Conservation (phyloP, 64 coral and sea anemone genomes). For the Stylophora pistillata region DNA sequence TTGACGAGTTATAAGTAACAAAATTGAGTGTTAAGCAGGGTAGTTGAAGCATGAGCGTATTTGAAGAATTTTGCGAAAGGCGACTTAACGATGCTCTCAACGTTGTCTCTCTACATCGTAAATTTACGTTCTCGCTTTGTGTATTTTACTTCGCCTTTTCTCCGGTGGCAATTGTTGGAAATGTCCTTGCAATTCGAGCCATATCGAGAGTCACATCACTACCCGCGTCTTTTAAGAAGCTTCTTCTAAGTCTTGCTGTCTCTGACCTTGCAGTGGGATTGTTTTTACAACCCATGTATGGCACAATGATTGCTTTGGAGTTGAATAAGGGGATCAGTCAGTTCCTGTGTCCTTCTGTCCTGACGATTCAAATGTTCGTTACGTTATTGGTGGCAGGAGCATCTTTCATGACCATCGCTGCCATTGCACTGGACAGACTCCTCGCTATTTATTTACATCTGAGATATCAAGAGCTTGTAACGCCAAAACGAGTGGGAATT, state of each 20-base stretch:
- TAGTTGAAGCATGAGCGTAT: neutral
- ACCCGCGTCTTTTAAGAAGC: neutral
- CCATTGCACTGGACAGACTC: slow-evolving; percentile 15
- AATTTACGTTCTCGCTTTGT: neutral
- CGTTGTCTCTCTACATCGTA: neutral
- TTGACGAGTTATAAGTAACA: neutral
- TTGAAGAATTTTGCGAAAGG: neutral
- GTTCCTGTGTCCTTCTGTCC: no score
- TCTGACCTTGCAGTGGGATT: slow-evolving; percentile 44
- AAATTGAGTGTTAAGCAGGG: neutral
- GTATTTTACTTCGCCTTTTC: slow-evolving; percentile 9
- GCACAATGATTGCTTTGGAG: neutral
- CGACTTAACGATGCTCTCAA: neutral
- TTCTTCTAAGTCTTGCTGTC: slow-evolving; percentile 32
- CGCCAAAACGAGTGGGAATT: neutral
- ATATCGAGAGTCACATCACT: slow-evolving; percentile 10
- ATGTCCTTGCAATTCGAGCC: slow-evolving; percentile 25
- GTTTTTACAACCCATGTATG: slow-evolving; percentile 27
- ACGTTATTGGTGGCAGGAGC: no score
- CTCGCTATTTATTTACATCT: slow-evolving; percentile 18
- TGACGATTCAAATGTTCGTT: no score
- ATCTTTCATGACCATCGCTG: slow-evolving; percentile 6
- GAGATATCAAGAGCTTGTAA: slow-evolving; percentile 3
- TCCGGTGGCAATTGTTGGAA: neutral
- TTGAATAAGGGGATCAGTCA: neutral